Base-by-base conservation (phyloP, 2,113 vertebrate genomes). In the Parotia lawesii region DNA sequence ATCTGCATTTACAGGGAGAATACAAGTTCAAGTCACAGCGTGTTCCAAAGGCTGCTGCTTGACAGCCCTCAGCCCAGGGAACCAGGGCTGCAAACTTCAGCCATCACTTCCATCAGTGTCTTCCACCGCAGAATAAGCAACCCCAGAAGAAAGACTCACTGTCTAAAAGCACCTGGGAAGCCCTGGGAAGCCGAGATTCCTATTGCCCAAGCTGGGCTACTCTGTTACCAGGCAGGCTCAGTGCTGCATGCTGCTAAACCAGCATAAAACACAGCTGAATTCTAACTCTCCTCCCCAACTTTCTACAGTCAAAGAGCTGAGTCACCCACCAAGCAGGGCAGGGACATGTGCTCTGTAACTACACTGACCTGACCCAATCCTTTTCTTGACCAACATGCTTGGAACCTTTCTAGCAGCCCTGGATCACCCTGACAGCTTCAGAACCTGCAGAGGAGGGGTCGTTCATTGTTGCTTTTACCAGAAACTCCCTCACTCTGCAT, bases 1-100 rank as follows among this genome's bases (percentile, higher is more conserved):
- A 77, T 99, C 99, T 99, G 92, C 25, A 65, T 38, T 58, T 35
- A 5, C 35, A 73, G 61, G 1, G 35, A 75, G 73, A 80, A 19
- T 14, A 14, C 11, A 48, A 40, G 53, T 33, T 66, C 7, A 33
- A 74, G 35, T 14, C 38, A n/a, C 3, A 10, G 5, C 1, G 15
- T 5, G n/a, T 8, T 61, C 72, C 62, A 29, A 13, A 17, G 66
- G 27, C 40, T 75, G 54, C 40, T 40, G 47, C 44, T 40, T 38
- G 24, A 56, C 70, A 70, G 44, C 19, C 70, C 25, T 8, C 23
- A 24, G 35, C 24, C 23, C 4, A 48, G 23, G 27, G 31, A 85
- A 74, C 9, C 23, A 27, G 61, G 3, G 15, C 12, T 5, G 31
- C n/a, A 40, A 38, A 60, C 12, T 27, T 80, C 80, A 80, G 50